phyloP scores from a whole-genome alignment of 2,888 invertebrate species.

The Morpho helenor region DNA sequence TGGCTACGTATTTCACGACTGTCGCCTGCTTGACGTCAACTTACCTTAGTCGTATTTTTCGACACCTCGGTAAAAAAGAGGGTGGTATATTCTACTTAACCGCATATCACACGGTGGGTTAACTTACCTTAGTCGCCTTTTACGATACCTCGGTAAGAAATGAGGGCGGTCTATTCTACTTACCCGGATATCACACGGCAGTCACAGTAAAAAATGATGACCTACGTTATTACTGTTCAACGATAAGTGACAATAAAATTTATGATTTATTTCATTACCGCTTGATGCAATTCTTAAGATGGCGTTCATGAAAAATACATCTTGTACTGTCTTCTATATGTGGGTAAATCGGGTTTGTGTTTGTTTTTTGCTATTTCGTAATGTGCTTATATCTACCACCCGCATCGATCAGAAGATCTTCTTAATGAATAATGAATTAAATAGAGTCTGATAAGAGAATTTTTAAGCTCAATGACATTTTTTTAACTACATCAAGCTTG shows the following conservation, averaged over 20 bases:
- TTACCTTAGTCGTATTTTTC: no score
- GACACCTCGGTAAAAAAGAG: no score
- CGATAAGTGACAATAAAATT: constrained; percentile 21
- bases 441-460: constrained; percentile 32
- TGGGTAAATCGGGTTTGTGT: constrained; percentile 30
- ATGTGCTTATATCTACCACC: constrained; percentile 36
- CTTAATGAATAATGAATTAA: constrained; percentile 39
- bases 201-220: neutral
- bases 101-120: no score
- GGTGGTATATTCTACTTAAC: no score
- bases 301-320: constrained; percentile 31
- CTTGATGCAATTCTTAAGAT: constrained; percentile 17
- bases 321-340: constrained; percentile 32
- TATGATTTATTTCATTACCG: constrained; percentile 18
- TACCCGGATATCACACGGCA: no score
- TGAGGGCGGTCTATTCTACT: no score
- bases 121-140: no score
- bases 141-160: no score
- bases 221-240: neutral
- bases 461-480: constrained; percentile 26
- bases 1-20: no score
- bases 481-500: neutral
- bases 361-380: constrained; percentile 33
- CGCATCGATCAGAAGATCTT: constrained; percentile 31
- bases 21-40: no score